Base-by-base conservation (phyloP, 1,140 invertebrate species). In the Lepidotrigona ventralis region DNA sequence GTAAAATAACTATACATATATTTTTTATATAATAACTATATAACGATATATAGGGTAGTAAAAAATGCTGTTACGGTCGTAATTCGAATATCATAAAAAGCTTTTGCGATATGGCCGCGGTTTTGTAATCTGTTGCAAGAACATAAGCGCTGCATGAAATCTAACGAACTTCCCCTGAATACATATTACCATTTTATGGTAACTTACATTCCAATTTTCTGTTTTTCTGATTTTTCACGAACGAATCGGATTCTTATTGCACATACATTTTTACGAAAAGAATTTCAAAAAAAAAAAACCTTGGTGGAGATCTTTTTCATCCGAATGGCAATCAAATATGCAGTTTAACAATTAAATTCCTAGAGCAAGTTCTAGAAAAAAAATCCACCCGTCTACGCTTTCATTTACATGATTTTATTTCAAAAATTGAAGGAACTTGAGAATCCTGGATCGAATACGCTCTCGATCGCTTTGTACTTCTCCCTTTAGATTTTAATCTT, bases 151-250 rank as follows among this genome's bases (percentile, higher is more conserved):
- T 39, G 60, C 64, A 46, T 56, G 81, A 79, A 89, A 81, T 81
- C 66, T 26, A n/a, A 81, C 69, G n/a, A 90, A 90, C 91, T 88
- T 77, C 63, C 39, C 58, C 84, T 85, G 91, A 91, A 91, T 91
- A 92, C 78, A 86, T n/a, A 92, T 83, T 6, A 73, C 51, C 0
- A 46, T 81, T 92, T 92, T 91, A 92, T 92, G 87, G 60, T 91
- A 90, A 92, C 66, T 58, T 19, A 63, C 64, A 75, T 76, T 81
- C 83, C 71, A 46, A 23, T 70, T 74, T 69, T 54, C 53, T 39
- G n/a, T 6, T n/a, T n/a, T n/a, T n/a, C n/a, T 4, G 12, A 29
- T 63, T 19, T 19, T 39, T 8, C 6, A 29, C 54, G 64, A 2
- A 21, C n/a, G 21, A 75, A 33, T 58, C 72, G 3, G 3, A 11